These are phyloP conservation scores for Triops longicaudatus DNA, from an alignment of 1,140 invertebrate genomes.

Conservation along the genomic window DNA sequence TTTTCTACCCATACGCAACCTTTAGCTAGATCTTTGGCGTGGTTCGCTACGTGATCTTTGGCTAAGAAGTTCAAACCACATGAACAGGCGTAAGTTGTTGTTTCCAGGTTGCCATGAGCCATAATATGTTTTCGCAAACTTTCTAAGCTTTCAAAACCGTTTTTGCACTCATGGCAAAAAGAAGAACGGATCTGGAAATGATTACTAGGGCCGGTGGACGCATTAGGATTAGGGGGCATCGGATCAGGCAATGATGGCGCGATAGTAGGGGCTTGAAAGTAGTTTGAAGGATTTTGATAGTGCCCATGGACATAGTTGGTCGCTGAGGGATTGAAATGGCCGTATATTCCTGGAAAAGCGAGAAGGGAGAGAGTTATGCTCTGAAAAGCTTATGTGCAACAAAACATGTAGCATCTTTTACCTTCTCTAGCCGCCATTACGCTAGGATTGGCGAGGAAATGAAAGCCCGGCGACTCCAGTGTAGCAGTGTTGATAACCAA, in stretches of 20 bases:
- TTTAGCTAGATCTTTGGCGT: neutral
- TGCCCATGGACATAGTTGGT: neutral
- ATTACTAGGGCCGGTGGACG: neutral
- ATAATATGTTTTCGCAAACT: neutral
- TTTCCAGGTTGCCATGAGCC: neutral
- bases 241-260: conserved; percentile 1
- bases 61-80: neutral
- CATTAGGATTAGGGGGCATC: conserved; percentile 1
- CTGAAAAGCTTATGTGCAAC: neutral
- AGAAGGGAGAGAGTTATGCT: neutral
- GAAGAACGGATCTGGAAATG: conserved; percentile 3
- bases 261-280: conserved; percentile 2
- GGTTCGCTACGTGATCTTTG: neutral
- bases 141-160: conserved; percentile 3
- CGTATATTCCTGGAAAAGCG: neutral
- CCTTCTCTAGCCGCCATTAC: conserved; percentile 5
- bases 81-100: neutral
- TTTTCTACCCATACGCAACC: neutral
- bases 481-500: neutral
- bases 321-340: neutral
- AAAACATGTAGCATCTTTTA: neutral
- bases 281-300: conserved; percentile 4
- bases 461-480: conserved; percentile 3
- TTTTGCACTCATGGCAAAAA: neutral
- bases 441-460: neutral